These are phyloP conservation scores for Lophura nycthemera DNA, from an alignment of 2,113 vertebrate genomes.

Conservation along the genomic window DNA sequence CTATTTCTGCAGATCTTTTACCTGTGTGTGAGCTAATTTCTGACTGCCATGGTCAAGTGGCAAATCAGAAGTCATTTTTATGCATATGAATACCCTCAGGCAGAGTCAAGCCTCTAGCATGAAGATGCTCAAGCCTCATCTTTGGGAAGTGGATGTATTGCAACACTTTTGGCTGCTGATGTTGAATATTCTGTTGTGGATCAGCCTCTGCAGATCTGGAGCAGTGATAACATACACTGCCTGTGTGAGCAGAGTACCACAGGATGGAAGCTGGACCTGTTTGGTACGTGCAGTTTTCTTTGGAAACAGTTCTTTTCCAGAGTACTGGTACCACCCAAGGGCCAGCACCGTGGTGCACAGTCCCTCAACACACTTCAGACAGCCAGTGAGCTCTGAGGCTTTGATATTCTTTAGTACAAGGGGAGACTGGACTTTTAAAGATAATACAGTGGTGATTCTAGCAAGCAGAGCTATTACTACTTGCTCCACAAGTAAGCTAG, in stretches of 20 bases:
- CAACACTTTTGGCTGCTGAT: neutral
- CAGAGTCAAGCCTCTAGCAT: neutral
- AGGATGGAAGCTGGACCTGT: constrained; percentile 16
- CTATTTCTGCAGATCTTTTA: neutral
- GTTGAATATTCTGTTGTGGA: constrained; percentile 11
- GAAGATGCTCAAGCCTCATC: neutral
- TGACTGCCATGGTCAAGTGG: neutral
- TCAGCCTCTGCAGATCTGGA: constrained; percentile 3
- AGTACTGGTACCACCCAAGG: constrained; percentile 13
- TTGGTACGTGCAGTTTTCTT: constrained; percentile 47
- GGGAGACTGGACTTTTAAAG: constrained; percentile 36
- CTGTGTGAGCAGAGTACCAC: constrained; percentile 47
- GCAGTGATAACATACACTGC: neutral
- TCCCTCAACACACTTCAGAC: constrained; percentile 20
- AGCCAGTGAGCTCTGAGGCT: neutral
- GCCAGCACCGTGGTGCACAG: constrained; percentile 20
- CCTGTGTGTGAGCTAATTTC: neutral
- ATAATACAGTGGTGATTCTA: constrained; percentile 20
- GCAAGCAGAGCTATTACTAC: constrained; percentile 35
- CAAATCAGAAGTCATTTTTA: neutral
- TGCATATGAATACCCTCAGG: neutral
- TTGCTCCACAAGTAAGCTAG: constrained; percentile 31
- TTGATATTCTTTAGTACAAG: constrained; percentile 58
- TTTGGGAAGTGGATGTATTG: neutral
- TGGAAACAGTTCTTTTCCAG: constrained; percentile 42